Evolutionary conservation across 2,888 invertebrate species (phyloP), one percentile per base, ranked within the genome.

Genomic region (Graphium colonna): DNA sequence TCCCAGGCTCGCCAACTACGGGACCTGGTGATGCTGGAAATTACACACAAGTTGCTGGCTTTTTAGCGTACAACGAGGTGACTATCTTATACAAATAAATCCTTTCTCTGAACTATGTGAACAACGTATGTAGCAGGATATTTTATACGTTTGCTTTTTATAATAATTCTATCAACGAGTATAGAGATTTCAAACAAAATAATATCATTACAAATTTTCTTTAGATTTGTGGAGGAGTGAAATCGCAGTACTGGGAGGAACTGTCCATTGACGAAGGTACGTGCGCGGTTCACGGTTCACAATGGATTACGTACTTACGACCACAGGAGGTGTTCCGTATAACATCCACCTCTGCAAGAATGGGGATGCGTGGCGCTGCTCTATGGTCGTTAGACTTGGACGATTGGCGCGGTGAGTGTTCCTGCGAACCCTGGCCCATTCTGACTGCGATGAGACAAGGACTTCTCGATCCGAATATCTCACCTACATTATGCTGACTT

Each of bases 261-360:
- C 69, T 62, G 1, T 92, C 92, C 64, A 92, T 91, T 1, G 77
- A 91, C 12, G 92, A 94, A 62, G 96, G 96, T 0, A 95, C 96
- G 0, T 95, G 93, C 72, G 93, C 94, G 0, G 92, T 93, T 56
- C 90, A 86, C 36, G 93, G 92, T 0, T 91, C 92, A 54, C 95
- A 96, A 71, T 96, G 96, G 96, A 94, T 94, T 0, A 93, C 95
- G 0, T 96, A 95, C 71, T 93, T 96, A 67, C 94, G 94, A 60
- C 91, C 92, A 0, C 79, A 81, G 1, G 94, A 94, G 53, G 91
- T 94, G 40, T 88, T 91, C 50, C 81, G 92, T 48, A 93, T 94
- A 63, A 90, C 93, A 0, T 87, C 91, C 45, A 89, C 92, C 58
- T 86, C 92, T 0, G 90, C 92, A 55, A 79, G 83, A 8, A 73